phyloP scores from a whole-genome alignment of 2,113 vertebrate species.

The Nothoprocta perdicaria region DNA sequence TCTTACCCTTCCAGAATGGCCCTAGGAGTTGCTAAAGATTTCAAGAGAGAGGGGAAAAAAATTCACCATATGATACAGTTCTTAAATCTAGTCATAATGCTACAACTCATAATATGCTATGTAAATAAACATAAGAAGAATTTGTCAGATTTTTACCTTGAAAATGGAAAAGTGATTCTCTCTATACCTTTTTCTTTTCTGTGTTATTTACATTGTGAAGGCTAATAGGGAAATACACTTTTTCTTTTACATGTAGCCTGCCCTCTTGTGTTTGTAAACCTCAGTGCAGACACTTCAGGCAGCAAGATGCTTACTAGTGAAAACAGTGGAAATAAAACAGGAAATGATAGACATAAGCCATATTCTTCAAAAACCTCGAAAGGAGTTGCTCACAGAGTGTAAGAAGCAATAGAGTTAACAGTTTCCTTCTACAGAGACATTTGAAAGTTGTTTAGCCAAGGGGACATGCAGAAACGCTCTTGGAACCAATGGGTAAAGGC shows the following conservation, averaged over 20 bases:
- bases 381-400: not conserved
- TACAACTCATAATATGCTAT: accelerated
- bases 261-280: slow-evolving; percentile 75
- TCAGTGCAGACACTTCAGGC: slow-evolving; percentile 52
- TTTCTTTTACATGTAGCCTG: slow-evolving; percentile 44
- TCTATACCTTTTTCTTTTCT: accelerated
- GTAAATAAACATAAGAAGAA: not conserved
- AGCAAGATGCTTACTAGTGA: not conserved
- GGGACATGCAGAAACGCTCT: slow-evolving; percentile 12
- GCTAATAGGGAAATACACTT: not conserved
- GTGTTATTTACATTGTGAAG: not conserved
- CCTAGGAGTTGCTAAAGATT: not conserved
- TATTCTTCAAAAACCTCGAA: not conserved
- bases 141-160: accelerated
- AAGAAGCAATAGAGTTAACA: not conserved
- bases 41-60: not conserved
- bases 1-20: accelerated
- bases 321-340: not conserved
- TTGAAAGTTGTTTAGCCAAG: slow-evolving; percentile 58
- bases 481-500: not conserved
- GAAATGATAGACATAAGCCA: not conserved
- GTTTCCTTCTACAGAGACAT: not conserved
- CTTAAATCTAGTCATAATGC: not conserved
- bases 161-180: not conserved
- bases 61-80: not conserved